Conservation (phyloP, 2,797 vertebrate species). For the Eulemur albifrons region DNA sequence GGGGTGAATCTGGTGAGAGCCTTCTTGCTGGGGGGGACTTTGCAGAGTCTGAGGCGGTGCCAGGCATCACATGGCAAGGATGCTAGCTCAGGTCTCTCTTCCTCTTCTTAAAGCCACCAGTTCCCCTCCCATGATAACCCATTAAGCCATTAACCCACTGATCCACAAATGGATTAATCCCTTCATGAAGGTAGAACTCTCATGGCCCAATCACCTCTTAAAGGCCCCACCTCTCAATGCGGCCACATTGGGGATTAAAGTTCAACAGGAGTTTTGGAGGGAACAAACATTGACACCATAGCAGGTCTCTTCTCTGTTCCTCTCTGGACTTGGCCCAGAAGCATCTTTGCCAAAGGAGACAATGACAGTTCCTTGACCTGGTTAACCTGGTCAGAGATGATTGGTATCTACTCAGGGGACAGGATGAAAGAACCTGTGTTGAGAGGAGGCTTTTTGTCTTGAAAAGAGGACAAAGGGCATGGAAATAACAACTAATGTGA, state of each 20-base stretch:
- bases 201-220: background rate
- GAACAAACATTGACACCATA: background rate
- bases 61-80: background rate
- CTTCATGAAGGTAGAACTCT: background rate
- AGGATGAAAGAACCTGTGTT: background rate
- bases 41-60: background rate
- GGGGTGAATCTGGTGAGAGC: too few relatives aligned
- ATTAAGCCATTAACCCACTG: background rate
- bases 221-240: background rate
- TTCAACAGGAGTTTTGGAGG: background rate
- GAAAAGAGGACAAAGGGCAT: background rate
- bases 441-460: background rate
- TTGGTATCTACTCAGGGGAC: background rate
- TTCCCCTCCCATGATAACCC: background rate
- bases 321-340: background rate
- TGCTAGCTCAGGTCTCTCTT: background rate
- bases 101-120: background rate
- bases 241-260: background rate
- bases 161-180: background rate
- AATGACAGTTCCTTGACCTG: background rate
- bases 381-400: background rate
- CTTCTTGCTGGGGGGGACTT: background rate
- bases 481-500: background rate
- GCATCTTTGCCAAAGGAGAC: background rate
- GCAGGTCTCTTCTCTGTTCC: background rate